Evolutionary conservation across 2,888 invertebrate species (phyloP).

Genomic region (Anaspis maculata): DNA sequence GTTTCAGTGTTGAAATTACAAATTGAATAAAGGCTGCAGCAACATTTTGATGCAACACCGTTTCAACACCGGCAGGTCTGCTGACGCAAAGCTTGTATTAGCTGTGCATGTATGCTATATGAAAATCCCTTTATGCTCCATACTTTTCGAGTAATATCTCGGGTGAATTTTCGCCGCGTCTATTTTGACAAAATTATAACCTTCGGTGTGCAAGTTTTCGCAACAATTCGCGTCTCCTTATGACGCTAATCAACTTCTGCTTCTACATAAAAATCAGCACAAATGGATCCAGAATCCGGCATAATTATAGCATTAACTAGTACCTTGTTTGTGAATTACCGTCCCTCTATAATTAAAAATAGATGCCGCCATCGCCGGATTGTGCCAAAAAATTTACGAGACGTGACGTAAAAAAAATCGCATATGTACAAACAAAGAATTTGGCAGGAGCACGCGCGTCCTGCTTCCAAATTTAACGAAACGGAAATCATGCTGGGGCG

Average conservation of each 20-base stretch:
- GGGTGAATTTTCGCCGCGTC: too few relatives aligned
- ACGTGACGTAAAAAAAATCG: conserved; percentile 9
- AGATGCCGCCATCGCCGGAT: conserved; percentile 1
- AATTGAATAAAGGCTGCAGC: conserved; percentile 28
- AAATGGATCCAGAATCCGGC: too few relatives aligned
- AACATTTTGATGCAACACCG: conserved; percentile 18
- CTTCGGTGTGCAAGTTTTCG: not conserved
- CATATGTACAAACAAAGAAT: conserved; percentile 10
- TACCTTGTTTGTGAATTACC: too few relatives aligned
- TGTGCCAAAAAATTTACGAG: conserved; percentile 14
- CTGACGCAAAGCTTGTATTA: conserved; percentile 18
- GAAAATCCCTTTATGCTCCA: too few relatives aligned
- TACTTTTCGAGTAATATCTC: too few relatives aligned
- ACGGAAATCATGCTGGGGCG: not conserved
- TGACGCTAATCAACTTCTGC: too few relatives aligned
- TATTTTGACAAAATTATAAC: not conserved
- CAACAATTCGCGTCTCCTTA: too few relatives aligned
- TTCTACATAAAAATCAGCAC: too few relatives aligned
- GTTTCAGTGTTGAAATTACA: conserved; percentile 14
- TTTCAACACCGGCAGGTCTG: conserved; percentile 15
- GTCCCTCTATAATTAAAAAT: too few relatives aligned
- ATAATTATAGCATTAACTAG: too few relatives aligned
- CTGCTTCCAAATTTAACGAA: conserved; percentile 10
- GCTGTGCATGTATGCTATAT: too few relatives aligned
- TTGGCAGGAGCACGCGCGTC: conserved; percentile 4